Percentiles rank a stretch among this genome's conserved stretches.
Conservation (phyloP, 2,113 vertebrate species). For the Uria lomvia region DNA sequence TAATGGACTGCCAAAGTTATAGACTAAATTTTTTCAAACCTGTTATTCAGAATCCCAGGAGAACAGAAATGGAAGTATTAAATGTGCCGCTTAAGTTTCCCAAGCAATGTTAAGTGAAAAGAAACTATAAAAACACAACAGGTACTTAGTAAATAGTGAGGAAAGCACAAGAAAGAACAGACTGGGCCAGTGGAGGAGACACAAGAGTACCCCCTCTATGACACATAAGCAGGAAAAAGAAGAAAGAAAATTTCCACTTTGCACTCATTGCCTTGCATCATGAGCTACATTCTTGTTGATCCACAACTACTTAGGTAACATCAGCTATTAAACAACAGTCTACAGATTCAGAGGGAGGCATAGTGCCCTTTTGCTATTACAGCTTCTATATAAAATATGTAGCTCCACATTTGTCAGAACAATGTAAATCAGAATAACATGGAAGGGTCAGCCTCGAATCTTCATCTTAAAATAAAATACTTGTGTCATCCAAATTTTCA, state of each 20-base stretch:
- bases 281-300: neutral
- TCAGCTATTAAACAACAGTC: neutral
- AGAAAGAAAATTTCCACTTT: neutral
- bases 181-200: neutral
- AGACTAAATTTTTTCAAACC: neutral
- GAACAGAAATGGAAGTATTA: neutral
- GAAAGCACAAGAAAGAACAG: neutral
- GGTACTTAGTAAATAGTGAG: neutral
- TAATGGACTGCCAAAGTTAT: accelerated
- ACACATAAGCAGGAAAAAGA: neutral
- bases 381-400: neutral
- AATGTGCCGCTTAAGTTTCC: neutral
- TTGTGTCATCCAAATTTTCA: neutral
- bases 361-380: neutral
- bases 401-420: neutral
- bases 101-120: neutral
- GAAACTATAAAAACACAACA: neutral
- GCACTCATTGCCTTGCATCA: neutral
- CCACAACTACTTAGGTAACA: neutral
- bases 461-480: neutral
- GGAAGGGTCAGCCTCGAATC: neutral
- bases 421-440: neutral
- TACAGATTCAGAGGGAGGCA: accelerated
- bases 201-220: neutral
- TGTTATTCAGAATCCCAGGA: neutral